These are phyloP conservation scores for Cyprinella venusta DNA, from an alignment of 2,797 vertebrate species.

Conservation along the genomic window DNA sequence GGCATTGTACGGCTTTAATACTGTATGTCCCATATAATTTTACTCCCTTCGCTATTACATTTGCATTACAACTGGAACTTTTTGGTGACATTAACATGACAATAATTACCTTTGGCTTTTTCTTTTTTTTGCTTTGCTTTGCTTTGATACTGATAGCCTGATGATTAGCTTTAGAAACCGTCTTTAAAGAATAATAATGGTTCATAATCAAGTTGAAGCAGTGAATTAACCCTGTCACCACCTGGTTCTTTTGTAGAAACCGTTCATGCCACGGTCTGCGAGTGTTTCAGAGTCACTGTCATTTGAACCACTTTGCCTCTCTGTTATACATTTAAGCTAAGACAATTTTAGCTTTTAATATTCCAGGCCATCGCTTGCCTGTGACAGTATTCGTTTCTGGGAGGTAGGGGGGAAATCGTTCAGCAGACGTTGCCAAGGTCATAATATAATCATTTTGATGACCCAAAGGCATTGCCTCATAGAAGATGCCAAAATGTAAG, in stretches of 20 bases:
- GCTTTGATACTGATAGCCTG: constrained; percentile 64
- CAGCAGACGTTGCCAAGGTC: constrained; percentile 40
- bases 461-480: constrained; percentile 38
- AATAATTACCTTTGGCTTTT: constrained; percentile 75
- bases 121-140: constrained; percentile 22
- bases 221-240: constrained; percentile 9
- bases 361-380: constrained; percentile 34
- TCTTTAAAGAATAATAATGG: constrained; percentile 62
- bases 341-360: constrained; percentile 30
- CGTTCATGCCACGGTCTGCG: neutral
- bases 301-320: constrained; percentile 3
- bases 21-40: constrained; percentile 71
- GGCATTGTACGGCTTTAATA: neutral
- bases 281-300: neutral
- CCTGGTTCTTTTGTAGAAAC: constrained; percentile 9
- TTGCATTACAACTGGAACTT: constrained; percentile 68
- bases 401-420: constrained; percentile 19
- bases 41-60: constrained; percentile 76
- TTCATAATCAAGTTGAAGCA: constrained; percentile 55
- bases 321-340: constrained; percentile 24
- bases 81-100: constrained; percentile 77
- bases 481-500: constrained; percentile 8
- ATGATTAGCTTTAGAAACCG: constrained; percentile 67
- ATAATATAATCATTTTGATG: constrained; percentile 43
- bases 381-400: constrained; percentile 14